A percentile compares a stretch with the other conserved stretches of the same genome.
Conservation (phyloP, 2,888 invertebrate species). For the Coenonympha glycerion region DNA sequence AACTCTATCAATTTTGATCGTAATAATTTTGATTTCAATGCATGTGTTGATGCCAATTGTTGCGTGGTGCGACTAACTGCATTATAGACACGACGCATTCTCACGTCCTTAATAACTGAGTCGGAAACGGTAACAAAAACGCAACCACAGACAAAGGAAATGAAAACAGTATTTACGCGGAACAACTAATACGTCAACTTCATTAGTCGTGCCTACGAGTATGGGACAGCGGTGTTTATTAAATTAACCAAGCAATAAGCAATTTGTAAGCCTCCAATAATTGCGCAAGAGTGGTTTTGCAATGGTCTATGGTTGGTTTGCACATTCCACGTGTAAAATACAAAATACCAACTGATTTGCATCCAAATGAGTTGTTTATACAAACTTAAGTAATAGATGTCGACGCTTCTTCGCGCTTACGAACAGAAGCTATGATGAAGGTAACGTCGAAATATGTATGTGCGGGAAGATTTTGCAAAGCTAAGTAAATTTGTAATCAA, state of each 20-base stretch:
- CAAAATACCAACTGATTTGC: conserved; percentile 21
- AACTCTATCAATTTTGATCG: neutral
- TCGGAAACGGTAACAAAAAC: conserved; percentile 72
- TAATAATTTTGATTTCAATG: conserved; percentile 13
- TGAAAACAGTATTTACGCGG: conserved; percentile 54
- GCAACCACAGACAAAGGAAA: conserved; percentile 64
- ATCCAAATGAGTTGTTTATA: conserved; percentile 22
- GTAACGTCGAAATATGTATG: neutral
- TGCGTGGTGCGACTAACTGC: conserved; percentile 45
- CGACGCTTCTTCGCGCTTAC: neutral
- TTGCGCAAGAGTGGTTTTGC: conserved; percentile 20
- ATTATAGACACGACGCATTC: conserved; percentile 46
- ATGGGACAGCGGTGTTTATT: conserved; percentile 40
- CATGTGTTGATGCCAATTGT: conserved; percentile 46
- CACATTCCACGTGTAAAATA: conserved; percentile 18
- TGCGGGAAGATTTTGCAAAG: neutral
- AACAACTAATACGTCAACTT: conserved; percentile 54
- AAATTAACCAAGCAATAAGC: conserved; percentile 27
- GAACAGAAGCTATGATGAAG: neutral
- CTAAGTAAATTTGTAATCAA: neutral
- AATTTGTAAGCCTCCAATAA: conserved; percentile 11
- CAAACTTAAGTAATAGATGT: conserved; percentile 21
- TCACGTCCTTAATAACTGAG: conserved; percentile 70
- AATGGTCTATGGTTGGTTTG: conserved; percentile 12
- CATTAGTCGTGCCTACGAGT: too few species aligned